A percentile compares a stretch with the other conserved stretches of the same genome.
These are phyloP conservation scores for Adoxophyes honmai DNA, from an alignment of 1,140 invertebrate genomes.

Conservation along the genomic window DNA sequence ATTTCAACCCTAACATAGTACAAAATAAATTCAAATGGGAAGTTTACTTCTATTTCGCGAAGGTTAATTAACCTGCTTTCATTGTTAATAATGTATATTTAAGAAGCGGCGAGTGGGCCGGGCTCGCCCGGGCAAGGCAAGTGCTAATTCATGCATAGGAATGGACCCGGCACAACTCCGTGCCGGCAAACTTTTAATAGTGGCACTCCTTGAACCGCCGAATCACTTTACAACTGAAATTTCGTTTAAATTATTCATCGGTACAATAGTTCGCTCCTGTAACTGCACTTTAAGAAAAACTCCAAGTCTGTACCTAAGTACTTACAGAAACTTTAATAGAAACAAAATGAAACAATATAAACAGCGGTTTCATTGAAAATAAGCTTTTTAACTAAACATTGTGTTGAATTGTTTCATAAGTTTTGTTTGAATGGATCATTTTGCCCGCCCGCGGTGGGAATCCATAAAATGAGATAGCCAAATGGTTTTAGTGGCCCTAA, in stretches of 20 bases:
- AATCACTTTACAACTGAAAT: conserved; percentile 28
- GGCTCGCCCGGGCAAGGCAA: not conserved
- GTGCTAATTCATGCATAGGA: conserved; percentile 37
- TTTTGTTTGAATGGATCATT: conserved; percentile 33
- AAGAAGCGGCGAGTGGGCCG: conserved; percentile 4
- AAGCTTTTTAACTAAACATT: conserved; percentile 19
- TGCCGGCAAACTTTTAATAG: conserved; percentile 33
- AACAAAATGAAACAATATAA: too few relatives aligned
- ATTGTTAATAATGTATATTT: conserved; percentile 13
- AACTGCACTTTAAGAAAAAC: too few relatives aligned
- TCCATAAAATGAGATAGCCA: conserved; percentile 50
- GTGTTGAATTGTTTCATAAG: conserved; percentile 34
- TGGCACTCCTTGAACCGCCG: conserved; percentile 21
- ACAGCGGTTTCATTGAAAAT: not conserved
- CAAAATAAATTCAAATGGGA: too few relatives aligned
- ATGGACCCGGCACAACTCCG: conserved; percentile 23
- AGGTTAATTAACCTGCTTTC: conserved; percentile 11
- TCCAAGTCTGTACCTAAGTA: too few relatives aligned
- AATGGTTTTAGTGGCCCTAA: conserved; percentile 50
- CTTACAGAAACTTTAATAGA: too few relatives aligned
- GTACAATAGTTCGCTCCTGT: not conserved
- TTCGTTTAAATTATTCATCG: conserved; percentile 22
- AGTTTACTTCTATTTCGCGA: not conserved
- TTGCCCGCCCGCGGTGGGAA: conserved; percentile 31
- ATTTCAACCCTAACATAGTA: too few relatives aligned